Conservation (phyloP, 2,888 invertebrate species). For the Microdon myrmicae region DNA sequence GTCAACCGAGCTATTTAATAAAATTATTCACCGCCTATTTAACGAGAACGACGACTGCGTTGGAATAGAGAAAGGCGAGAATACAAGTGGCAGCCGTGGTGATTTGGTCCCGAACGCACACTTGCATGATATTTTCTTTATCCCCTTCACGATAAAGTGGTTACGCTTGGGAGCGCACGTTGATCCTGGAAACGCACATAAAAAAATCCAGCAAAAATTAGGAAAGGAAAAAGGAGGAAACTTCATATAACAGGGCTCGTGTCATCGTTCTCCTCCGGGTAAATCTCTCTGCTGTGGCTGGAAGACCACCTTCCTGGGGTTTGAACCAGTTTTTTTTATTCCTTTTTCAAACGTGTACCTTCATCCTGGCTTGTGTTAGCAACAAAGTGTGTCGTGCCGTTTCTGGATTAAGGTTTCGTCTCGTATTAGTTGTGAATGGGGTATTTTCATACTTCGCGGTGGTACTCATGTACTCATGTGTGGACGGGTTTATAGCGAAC, state of each 20-base stretch:
- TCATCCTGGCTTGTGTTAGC: slow-evolving; percentile 32
- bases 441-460: slow-evolving; percentile 16
- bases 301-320: slow-evolving; percentile 16
- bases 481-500: slow-evolving; percentile 8
- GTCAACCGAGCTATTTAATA: too few relatives aligned
- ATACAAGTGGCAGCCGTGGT: too few relatives aligned
- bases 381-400: slow-evolving; percentile 40
- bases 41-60: too few relatives aligned
- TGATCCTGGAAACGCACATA: too few relatives aligned
- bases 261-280: slow-evolving; percentile 18
- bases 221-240: too few relatives aligned
- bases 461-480: slow-evolving; percentile 21
- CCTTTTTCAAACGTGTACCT: neutral
- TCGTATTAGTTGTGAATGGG: neutral
- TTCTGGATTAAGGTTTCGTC: slow-evolving; percentile 23
- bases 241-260: slow-evolving; percentile 36
- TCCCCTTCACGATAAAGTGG: slow-evolving; percentile 19
- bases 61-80: too few relatives aligned
- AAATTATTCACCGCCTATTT: too few relatives aligned
- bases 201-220: too few relatives aligned
- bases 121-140: slow-evolving; percentile 30
- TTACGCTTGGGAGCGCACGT: slow-evolving; percentile 11
- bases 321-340: slow-evolving; percentile 9
- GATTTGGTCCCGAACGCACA: too few relatives aligned
- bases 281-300: slow-evolving; percentile 16